Evolutionary conservation across 2,888 invertebrate species (phyloP).

Genomic region (Euspilapteryx auroguttella): DNA sequence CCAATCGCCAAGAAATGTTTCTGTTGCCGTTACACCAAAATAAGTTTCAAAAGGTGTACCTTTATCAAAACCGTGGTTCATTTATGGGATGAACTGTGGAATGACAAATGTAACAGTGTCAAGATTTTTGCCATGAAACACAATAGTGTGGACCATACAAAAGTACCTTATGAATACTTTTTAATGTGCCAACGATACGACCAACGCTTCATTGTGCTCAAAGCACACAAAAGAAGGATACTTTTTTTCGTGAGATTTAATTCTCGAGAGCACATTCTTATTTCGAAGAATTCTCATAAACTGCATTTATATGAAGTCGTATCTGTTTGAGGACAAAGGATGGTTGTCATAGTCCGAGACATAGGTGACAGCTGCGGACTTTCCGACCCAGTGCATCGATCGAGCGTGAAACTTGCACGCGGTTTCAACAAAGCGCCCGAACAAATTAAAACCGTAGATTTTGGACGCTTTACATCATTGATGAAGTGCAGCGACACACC

Average conservation of each 20-base stretch:
- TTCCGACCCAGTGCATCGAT: conserved; percentile 27
- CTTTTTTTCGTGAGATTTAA: conserved; percentile 36
- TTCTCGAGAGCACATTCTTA: conserved; percentile 44
- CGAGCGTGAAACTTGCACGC: conserved; percentile 42
- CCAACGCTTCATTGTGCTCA: conserved; percentile 41
- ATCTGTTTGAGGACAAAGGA: conserved; percentile 39
- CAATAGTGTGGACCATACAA: conserved; percentile 39
- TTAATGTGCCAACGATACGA: conserved; percentile 59
- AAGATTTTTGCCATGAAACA: conserved; percentile 35
- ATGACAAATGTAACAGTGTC: conserved; percentile 48
- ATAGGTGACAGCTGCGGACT: conserved; percentile 49
- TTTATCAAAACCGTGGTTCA: conserved; percentile 15
- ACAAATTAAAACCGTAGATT: conserved; percentile 26
- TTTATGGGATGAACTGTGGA: conserved; percentile 13
- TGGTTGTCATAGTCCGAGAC: conserved; percentile 37
- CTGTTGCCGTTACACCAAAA: neutral
- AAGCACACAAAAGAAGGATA: conserved; percentile 27
- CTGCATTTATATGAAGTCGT: conserved; percentile 59
- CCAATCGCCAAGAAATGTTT: neutral
- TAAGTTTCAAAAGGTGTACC: conserved; percentile 10
- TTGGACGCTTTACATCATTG: conserved; percentile 24
- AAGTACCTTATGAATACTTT: conserved; percentile 58
- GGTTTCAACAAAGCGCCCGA: conserved; percentile 38
- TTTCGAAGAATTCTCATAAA: conserved; percentile 50
- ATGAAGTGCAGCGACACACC: conserved; percentile 35